Conservation (phyloP, 1,140 invertebrate genomes). For the Drosophila miranda region DNA sequence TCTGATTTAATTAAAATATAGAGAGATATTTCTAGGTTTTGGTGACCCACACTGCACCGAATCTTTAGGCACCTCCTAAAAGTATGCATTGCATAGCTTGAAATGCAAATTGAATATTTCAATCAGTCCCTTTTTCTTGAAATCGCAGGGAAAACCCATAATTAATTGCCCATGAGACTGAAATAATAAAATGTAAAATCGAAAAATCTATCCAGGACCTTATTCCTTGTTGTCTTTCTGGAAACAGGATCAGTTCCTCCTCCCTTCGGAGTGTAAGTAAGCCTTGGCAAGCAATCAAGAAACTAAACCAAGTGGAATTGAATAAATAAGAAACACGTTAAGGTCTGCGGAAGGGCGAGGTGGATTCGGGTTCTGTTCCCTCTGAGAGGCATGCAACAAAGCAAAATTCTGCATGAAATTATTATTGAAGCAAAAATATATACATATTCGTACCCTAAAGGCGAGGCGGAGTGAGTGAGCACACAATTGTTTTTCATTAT, state of each 20-base stretch:
- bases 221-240: neutral
- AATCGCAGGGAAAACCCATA: neutral
- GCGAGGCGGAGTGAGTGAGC: slow-evolving; percentile 35
- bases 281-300: slow-evolving; percentile 68
- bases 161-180: neutral
- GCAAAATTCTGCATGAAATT: slow-evolving; percentile 80
- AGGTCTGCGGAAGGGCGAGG: slow-evolving; percentile 2
- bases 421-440: slow-evolving; percentile 39
- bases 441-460: neutral
- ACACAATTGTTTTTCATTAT: slow-evolving; percentile 81
- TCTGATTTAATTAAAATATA: too few relatives aligned
- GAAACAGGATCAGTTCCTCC: neutral
- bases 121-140: neutral
- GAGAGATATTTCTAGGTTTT: too few relatives aligned
- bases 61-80: slow-evolving; percentile 26
- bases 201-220: neutral
- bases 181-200: neutral
- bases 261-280: slow-evolving; percentile 12
- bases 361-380: too few relatives aligned
- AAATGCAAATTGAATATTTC: slow-evolving; percentile 11
- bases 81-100: slow-evolving; percentile 42
- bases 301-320: slow-evolving; percentile 78
- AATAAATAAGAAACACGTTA: slow-evolving; percentile 75
- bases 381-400: slow-evolving; percentile 29
- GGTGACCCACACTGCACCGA: too few relatives aligned